phyloP scores from a whole-genome alignment of 2,113 vertebrate genomes.

The Tinamus guttatus region DNA sequence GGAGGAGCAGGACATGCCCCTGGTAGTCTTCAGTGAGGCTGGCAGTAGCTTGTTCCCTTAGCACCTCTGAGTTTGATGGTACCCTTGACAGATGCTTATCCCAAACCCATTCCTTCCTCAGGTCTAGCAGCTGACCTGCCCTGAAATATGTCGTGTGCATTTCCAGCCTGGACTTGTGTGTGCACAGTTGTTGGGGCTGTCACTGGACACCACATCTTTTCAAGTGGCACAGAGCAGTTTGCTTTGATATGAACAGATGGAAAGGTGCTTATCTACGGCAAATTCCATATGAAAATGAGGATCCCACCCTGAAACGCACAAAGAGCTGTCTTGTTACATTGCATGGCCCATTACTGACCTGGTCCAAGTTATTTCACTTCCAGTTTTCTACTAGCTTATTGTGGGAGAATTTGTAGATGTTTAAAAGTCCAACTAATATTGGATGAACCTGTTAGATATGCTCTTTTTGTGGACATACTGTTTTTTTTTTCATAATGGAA shows the following conservation, averaged over 20 bases:
- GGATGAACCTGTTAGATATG: neutral
- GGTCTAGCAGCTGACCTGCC: neutral
- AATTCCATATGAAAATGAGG: neutral
- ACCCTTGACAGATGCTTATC: neutral
- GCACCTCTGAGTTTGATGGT: neutral
- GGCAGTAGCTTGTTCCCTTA: neutral
- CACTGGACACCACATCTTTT: neutral
- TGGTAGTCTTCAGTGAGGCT: neutral
- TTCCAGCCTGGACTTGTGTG: neutral
- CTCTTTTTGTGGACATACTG: neutral
- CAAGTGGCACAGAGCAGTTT: neutral
- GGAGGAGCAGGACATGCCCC: neutral
- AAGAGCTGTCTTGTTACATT: neutral
- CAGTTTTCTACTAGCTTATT: neutral
- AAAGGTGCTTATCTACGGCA: neutral
- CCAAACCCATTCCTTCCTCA: neutral
- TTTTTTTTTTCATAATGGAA: neutral
- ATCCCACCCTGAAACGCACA: neutral
- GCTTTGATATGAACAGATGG: neutral
- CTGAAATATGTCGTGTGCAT: accelerated
- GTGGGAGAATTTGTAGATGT: neutral
- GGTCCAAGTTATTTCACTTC: neutral
- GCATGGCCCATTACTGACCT: neutral
- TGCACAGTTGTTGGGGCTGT: neutral
- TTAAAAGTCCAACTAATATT: neutral